Evolutionary conservation across 2,888 invertebrate species (phyloP).

Genomic region (Ctena decussata): DNA sequence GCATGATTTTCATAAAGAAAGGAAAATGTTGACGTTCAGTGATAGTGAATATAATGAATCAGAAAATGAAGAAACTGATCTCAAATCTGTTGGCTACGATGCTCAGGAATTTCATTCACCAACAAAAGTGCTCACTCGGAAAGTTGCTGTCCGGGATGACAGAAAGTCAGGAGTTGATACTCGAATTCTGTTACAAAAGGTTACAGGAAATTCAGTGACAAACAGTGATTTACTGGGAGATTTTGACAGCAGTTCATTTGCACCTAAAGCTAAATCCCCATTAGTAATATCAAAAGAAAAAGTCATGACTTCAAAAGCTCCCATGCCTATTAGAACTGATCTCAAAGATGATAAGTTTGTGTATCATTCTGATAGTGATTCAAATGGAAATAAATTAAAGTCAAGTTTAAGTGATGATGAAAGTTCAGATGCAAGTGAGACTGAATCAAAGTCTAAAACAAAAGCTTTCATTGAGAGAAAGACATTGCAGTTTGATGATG

Average conservation of each 20-base stretch:
- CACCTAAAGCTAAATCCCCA: constrained; percentile 64
- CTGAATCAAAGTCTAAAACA: constrained; percentile 17
- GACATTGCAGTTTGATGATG: constrained; percentile 76
- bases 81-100: constrained; percentile 10
- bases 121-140: constrained; percentile 67
- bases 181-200: constrained; percentile 27
- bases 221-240: constrained; percentile 24
- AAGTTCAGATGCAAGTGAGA: constrained; percentile 16
- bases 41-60: constrained; percentile 18
- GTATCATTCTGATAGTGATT: constrained; percentile 66
- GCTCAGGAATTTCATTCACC: constrained; percentile 62
- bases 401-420: constrained; percentile 49
- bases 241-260: constrained; percentile 64
- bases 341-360: constrained; percentile 36
- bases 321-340: not conserved
- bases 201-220: not conserved
- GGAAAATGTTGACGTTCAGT: constrained; percentile 12
- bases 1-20: constrained; percentile 1
- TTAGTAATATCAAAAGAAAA: constrained; percentile 69
- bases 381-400: constrained; percentile 53
- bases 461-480: constrained; percentile 52
- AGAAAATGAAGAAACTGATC: constrained; percentile 25
- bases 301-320: not conserved
- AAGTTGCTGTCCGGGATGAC: constrained; percentile 67
- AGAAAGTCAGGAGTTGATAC: constrained; percentile 37